Base-by-base conservation (phyloP, 2,888 invertebrate species). In the Lamellibrachia satsuma region DNA sequence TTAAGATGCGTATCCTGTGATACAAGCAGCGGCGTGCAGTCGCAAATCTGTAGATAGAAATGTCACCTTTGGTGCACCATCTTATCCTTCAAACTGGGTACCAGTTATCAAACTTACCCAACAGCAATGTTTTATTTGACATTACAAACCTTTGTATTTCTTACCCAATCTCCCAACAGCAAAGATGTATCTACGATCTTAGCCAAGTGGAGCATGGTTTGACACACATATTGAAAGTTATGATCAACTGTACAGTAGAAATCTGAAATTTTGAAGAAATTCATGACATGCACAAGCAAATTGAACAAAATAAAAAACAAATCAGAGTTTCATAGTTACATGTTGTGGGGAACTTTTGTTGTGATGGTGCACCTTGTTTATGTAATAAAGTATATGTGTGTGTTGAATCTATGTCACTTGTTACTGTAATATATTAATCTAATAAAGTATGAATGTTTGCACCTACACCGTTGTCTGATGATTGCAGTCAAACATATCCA, bases 401-500 rank as follows among this genome's bases (percentile, higher is more conserved):
- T 15, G 15, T 75, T 75, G 75, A 75, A 75, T 75, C 15, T 75
- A 75, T 15, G n/a, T 75, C 22, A 22, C 75, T 11, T 75, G 75
- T 11, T 75, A 75, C 22, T 75, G 75, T n/a, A 75, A 75, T 75
- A 75, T 75, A 75, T 15, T 75, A 75, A 75, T 75, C n/a, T n/a
- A 75, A 75, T 75, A 75, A 75, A 75, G 75, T 75, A 75, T 75
- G 75, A 75, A 75, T 75, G 75, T 75, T 75, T 75, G 22, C 75
- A 75, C 22, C n/a, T 75, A 55, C 55, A 55, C 55, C 7, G 15
- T 75, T 15, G 15, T 75, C 75, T 75, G 15, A 22, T 75, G 75
- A 75, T 75, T 75, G 22, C 75, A 75, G 75, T 75, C 75, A 22
- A 22, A 75, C n/a, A 75, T 15, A 75, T 22, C n/a, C 75, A 22